Evolutionary conservation across 2,113 vertebrate species (phyloP).

Genomic region (Rhinichthys klamathensis): DNA sequence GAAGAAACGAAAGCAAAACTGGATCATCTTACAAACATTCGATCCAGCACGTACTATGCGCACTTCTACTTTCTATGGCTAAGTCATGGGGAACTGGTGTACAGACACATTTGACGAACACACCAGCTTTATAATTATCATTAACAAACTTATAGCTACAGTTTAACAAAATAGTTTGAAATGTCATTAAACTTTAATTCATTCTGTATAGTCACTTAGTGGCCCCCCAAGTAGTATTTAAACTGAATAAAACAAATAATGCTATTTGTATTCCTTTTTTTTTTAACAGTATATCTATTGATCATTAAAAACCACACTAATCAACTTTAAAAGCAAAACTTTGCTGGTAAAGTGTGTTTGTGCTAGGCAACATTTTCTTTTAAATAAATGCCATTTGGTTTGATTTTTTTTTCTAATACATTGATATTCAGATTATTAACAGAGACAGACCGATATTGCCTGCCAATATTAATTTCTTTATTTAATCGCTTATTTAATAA

Average conservation of each 20-base stretch:
- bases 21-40: conserved; percentile 25
- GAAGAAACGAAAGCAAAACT: conserved; percentile 21
- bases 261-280: too few species aligned
- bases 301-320: not conserved
- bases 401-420: not conserved
- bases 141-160: not conserved
- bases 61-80: not conserved
- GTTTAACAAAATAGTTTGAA: not conserved
- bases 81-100: not conserved
- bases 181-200: not conserved
- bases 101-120: not conserved
- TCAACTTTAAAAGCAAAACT: not conserved
- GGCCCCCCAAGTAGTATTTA: not conserved
- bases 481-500: not conserved
- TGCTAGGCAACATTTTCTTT: not conserved
- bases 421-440: not conserved
- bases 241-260: not conserved
- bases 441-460: not conserved
- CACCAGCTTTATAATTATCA: not conserved
- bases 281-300: not conserved
- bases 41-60: conserved; percentile 9
- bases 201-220: not conserved
- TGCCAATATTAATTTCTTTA: not conserved
- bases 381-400: not conserved
- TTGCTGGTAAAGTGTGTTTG: not conserved